A percentile compares a stretch with the other conserved stretches of the same genome.
Evolutionary conservation across 2,113 vertebrate species (phyloP).

Genomic region (Scomber colias): DNA sequence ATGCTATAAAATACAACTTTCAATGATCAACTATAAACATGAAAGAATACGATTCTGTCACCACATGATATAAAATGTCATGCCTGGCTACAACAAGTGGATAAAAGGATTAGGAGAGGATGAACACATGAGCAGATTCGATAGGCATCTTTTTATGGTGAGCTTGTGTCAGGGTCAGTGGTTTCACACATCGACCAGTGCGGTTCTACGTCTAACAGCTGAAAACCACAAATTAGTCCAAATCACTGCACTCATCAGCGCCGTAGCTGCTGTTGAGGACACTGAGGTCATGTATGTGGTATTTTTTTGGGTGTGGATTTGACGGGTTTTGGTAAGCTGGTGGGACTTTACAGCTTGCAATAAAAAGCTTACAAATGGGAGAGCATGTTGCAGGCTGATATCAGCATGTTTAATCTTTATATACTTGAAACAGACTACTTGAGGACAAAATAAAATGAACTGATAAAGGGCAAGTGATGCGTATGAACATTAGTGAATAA

Average conservation of each 20-base stretch:
- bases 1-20: background rate
- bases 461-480: background rate
- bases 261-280: background rate
- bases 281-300: background rate
- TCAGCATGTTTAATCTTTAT: too few relatives aligned
- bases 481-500: background rate
- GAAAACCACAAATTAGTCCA: background rate
- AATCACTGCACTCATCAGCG: background rate
- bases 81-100: background rate
- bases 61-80: conserved; percentile 8
- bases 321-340: too few relatives aligned
- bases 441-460: background rate
- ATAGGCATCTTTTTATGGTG: conserved; percentile 9
- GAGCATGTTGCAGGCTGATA: too few relatives aligned
- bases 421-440: background rate
- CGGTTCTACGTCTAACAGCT: too few relatives aligned
- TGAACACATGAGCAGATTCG: conserved; percentile 4
- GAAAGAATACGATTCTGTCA: background rate
- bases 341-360: too few relatives aligned
- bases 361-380: too few relatives aligned
- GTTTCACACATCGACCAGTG: background rate
- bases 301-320: background rate
- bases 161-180: conserved; percentile 27
- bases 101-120: conserved; percentile 24
- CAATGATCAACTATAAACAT: background rate